Percentiles rank a stretch among this genome's conserved stretches.
Conservation (phyloP, 2,888 invertebrate genomes). For the Pyrrhia umbra region DNA sequence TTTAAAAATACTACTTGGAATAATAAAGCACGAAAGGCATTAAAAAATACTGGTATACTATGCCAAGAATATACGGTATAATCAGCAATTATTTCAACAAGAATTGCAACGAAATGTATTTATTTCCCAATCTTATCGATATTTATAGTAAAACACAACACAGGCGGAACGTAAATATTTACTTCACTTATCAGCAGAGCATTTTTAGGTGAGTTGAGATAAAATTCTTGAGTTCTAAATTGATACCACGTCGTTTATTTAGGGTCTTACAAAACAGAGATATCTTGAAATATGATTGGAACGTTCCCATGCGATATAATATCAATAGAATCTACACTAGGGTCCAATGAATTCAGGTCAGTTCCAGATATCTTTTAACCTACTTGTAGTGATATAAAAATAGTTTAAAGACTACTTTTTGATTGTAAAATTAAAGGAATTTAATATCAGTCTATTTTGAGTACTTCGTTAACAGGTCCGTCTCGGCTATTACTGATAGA, state of each 20-base stretch:
- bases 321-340: slow-evolving; percentile 1
- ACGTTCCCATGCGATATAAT: slow-evolving; percentile 7
- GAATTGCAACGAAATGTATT: background rate
- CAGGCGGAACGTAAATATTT: slow-evolving; percentile 29
- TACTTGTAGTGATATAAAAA: too few species aligned
- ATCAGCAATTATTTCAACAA: background rate
- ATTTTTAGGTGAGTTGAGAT: slow-evolving; percentile 33
- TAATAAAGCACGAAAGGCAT: too few species aligned
- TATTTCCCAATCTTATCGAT: slow-evolving; percentile 16
- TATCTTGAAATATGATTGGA: background rate
- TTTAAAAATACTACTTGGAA: too few species aligned
- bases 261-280: slow-evolving; percentile 1
- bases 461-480: too few species aligned
- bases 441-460: too few species aligned
- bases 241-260: slow-evolving; percentile 3
- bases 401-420: too few species aligned
- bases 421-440: too few species aligned
- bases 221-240: slow-evolving; percentile 9
- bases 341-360: too few species aligned
- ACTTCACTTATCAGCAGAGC: slow-evolving; percentile 28
- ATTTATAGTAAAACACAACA: background rate
- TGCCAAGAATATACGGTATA: background rate
- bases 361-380: too few species aligned
- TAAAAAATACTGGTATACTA: too few species aligned
- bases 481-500: too few species aligned